Evolutionary conservation across 1,140 invertebrate species (phyloP), one percentile per base, ranked within the genome.

Genomic region (Zaprionus capensis): DNA sequence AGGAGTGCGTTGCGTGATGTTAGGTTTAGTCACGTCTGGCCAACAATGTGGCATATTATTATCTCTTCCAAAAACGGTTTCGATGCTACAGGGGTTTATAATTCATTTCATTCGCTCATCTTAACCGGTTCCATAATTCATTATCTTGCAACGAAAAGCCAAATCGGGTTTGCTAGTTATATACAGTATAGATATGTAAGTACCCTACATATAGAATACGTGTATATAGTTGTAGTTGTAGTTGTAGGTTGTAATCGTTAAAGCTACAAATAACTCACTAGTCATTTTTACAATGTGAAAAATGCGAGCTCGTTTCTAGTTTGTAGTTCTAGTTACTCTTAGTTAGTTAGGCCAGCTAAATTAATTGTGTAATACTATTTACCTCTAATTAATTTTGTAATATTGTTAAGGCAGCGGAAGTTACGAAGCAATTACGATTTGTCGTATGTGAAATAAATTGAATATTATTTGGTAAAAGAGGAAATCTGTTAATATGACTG

Each of bases 211-310:
- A 59, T 46, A 53, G 24, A 11, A 67, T 72, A 59, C 2, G 20
- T 78, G 58, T 78, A 74, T 38, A 69, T 74, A 70, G 24, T 31
- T 31, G 31, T 34, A 31, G 31, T 34, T 34, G 31, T 34, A 34
- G 34, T 34, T 74, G 17, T 74, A 78, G 41, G 63, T 58, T 65
- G 59, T 59, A 63, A 72, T 56, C 67, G 49, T 80, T 53, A 78
- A 84, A 79, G 81, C 85, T 72, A 90, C 80, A 90, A 90, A 78
- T 90, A 82, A 86, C 91, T 83, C 80, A 85, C 88, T 91, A 91
- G 88, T 91, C 88, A 91, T 86, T 84, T 81, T 90, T 91, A 91
- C 85, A 90, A 88, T 82, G 86, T 88, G 85, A 88, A 90, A 82
- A 82, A 81, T 88, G 75, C 85, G 72, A 90, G 85, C 78, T 80